phyloP scores from a whole-genome alignment of 30 jellyfish, hydroid and myxozoan genomes.

The Hydractinia symbiolongicarpus region DNA sequence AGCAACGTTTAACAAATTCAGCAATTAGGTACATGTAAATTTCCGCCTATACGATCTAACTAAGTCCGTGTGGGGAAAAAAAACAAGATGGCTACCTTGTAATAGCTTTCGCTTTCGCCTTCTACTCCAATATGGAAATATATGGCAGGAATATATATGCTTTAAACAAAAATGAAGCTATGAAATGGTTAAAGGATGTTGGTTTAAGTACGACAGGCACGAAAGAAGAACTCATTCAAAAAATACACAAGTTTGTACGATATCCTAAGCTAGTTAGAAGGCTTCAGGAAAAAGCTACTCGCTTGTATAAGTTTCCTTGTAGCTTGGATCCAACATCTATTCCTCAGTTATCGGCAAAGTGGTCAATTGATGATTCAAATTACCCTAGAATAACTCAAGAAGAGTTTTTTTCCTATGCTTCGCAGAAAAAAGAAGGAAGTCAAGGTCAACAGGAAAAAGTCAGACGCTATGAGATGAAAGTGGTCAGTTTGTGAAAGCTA shows the following conservation, averaged over 20 bases:
- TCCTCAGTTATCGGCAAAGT: not conserved
- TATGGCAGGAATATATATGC: too few relatives aligned
- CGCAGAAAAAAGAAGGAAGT: slow-evolving; percentile 14
- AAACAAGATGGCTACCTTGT: too few relatives aligned
- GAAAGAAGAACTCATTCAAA: slow-evolving; percentile 11
- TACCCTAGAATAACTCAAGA: not conserved
- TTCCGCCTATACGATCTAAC: too few relatives aligned
- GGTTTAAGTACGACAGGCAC: slow-evolving; percentile 5
- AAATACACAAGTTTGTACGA: not conserved
- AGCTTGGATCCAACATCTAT: slow-evolving; percentile 18
- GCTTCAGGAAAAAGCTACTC: slow-evolving; percentile 3
- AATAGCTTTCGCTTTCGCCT: too few relatives aligned
- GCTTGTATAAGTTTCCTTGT: slow-evolving; percentile 5
- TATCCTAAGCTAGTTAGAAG: slow-evolving; percentile 16
- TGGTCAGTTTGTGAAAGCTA: slow-evolving; percentile 16
- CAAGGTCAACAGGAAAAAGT: slow-evolving; percentile 30
- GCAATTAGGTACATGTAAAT: too few relatives aligned
- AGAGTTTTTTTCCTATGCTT: slow-evolving; percentile 8
- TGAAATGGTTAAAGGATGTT: not conserved
- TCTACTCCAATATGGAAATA: too few relatives aligned
- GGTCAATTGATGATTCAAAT: slow-evolving; percentile 6
- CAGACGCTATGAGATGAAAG: not conserved
- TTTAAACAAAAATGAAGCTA: slow-evolving; percentile 3
- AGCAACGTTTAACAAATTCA: too few relatives aligned
- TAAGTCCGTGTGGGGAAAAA: too few relatives aligned